phyloP scores from a whole-genome alignment of 2,888 invertebrate species.

The Drosophila phalerata region DNA sequence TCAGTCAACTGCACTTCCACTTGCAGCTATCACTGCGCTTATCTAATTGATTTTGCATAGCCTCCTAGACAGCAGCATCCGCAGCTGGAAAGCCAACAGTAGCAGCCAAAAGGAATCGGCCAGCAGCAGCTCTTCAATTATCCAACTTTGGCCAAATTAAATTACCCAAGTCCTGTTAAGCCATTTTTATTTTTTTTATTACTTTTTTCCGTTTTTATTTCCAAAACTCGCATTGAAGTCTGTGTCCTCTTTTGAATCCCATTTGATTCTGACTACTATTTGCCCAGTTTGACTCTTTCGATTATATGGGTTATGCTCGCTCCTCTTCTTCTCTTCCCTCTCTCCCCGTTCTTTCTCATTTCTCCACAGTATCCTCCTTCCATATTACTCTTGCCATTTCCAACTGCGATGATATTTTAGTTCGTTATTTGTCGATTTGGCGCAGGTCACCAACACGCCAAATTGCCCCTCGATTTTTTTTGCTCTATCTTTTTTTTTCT shows the following conservation, averaged over 20 bases:
- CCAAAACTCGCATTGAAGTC: conserved; percentile 3
- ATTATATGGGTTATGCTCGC: conserved; percentile 53
- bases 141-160: conserved; percentile 59
- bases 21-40: conserved; percentile 2
- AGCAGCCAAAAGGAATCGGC: background rate
- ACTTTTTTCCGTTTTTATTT: background rate
- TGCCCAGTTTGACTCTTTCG: conserved; percentile 24
- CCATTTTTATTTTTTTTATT: conserved; percentile 2
- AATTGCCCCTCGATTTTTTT: conserved; percentile 29
- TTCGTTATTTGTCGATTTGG: conserved; percentile 63
- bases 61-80: conserved; percentile 2
- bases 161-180: conserved; percentile 45
- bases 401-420: conserved; percentile 23
- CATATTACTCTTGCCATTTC: background rate
- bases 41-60: conserved; percentile 69
- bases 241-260: conserved; percentile 11
- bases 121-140: conserved; percentile 57
- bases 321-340: background rate
- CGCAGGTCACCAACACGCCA: conserved; percentile 45
- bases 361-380: background rate
- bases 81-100: conserved; percentile 5
- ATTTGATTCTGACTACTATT: conserved; percentile 37
- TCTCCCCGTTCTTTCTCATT: background rate
- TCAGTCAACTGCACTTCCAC: conserved; percentile 40
- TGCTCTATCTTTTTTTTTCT: conserved; percentile 10